Conservation (phyloP, 2,888 invertebrate species). For the Drosophila pseudotakahashii region DNA sequence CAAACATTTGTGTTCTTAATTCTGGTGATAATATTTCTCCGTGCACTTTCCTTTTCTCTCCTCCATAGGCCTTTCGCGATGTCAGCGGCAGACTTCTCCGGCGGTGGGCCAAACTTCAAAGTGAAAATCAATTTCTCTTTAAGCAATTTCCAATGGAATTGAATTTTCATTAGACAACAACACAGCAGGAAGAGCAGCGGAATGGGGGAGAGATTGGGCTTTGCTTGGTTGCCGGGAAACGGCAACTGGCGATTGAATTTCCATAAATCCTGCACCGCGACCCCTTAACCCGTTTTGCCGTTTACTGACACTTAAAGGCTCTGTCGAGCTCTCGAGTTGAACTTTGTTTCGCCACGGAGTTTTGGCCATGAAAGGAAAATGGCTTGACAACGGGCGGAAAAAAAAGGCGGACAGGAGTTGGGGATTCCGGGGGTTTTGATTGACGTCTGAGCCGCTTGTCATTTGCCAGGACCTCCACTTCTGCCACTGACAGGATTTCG, state of each 20-base stretch:
- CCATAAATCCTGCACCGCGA: constrained; percentile 45
- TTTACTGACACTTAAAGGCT: constrained; percentile 64
- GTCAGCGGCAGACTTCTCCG: constrained; percentile 48
- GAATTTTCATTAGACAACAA: constrained; percentile 61
- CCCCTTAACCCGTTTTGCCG: constrained; percentile 53
- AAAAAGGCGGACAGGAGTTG: not conserved
- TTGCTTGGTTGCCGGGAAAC: constrained; percentile 34
- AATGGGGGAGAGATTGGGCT: constrained; percentile 3
- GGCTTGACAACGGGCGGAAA: constrained; percentile 6
- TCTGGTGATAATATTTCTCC: not conserved
- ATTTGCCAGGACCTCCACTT: constrained; percentile 34
- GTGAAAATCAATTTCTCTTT: constrained; percentile 65
- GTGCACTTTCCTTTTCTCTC: not conserved
- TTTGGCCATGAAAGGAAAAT: constrained; percentile 35
- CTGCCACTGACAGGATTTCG: constrained; percentile 46
- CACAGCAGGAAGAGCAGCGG: constrained; percentile 24
- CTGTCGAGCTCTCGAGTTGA: constrained; percentile 25
- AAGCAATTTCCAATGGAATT: constrained; percentile 67
- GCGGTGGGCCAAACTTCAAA: constrained; percentile 52
- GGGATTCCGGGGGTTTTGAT: constrained; percentile 48
- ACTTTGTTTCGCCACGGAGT: constrained; percentile 35
- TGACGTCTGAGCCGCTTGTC: constrained; percentile 61
- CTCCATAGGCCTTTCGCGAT: constrained; percentile 12
- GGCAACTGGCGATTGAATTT: constrained; percentile 47
- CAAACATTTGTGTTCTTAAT: not conserved